Percentiles rank a stretch among this genome's conserved stretches.
Evolutionary conservation across 2,113 vertebrate genomes (phyloP).

Genomic region (Nyctereutes procyonoides): DNA sequence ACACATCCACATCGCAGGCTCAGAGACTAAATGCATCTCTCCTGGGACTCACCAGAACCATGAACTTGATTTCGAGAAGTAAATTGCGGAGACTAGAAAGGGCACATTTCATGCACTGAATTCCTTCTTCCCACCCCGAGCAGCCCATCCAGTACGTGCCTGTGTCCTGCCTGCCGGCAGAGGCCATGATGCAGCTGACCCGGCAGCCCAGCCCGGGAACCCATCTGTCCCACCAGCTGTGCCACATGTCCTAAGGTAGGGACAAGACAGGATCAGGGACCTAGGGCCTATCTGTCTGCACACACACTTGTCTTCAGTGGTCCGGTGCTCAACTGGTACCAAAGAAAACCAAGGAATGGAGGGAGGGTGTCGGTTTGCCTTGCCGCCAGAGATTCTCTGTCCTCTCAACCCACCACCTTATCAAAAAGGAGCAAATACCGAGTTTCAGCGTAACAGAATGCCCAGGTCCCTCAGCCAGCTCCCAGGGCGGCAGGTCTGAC

Average conservation of each 20-base stretch:
- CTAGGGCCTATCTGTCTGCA: neutral
- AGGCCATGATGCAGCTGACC: neutral
- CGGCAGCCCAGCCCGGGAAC: neutral
- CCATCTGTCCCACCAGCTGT: neutral
- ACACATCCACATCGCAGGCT: neutral
- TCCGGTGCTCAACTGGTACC: neutral
- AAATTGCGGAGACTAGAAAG: neutral
- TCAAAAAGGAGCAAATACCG: constrained; percentile 41
- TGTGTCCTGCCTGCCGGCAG: neutral
- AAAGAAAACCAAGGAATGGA: constrained; percentile 64
- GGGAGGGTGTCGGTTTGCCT: too few species aligned
- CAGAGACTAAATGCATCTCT: neutral
- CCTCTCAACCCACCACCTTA: neutral
- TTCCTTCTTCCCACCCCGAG: neutral
- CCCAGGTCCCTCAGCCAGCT: neutral
- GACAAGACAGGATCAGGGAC: neutral
- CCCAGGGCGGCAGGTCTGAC: neutral
- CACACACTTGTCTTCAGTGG: constrained; percentile 21
- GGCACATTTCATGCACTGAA: neutral
- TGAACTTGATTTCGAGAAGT: neutral
- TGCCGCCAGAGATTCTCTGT: too few species aligned
- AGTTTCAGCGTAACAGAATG: constrained; percentile 56
- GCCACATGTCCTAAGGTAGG: neutral
- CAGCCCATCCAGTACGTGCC: neutral
- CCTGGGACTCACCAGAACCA: neutral